phyloP scores from a whole-genome alignment of 2,888 invertebrate species.

The Syrista parreyssii region DNA sequence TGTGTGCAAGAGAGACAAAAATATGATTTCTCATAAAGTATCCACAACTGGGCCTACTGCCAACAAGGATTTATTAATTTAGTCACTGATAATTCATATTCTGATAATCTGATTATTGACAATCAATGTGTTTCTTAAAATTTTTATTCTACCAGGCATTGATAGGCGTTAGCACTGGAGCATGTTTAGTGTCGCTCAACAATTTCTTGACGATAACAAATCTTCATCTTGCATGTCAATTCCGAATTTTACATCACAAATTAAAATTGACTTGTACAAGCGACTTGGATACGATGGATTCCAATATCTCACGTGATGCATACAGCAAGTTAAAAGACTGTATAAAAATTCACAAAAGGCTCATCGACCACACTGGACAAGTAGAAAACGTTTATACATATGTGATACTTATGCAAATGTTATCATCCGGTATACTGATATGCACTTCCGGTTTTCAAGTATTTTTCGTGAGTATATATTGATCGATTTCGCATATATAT shows the following conservation, averaged over 20 bases:
- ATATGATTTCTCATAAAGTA: background rate
- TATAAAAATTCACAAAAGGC: constrained; percentile 25
- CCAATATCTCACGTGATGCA: background rate
- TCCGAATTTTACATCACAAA: constrained; percentile 38
- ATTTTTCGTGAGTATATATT: too few relatives aligned
- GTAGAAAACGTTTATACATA: constrained; percentile 6
- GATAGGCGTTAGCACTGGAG: background rate
- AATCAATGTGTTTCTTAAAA: too few relatives aligned
- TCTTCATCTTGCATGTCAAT: constrained; percentile 38
- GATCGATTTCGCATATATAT: too few relatives aligned
- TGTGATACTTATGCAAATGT: constrained; percentile 12
- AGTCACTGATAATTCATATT: constrained; percentile 14
- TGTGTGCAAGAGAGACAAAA: background rate
- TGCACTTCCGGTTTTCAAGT: background rate
- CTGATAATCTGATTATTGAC: constrained; percentile 14
- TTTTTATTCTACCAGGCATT: too few relatives aligned
- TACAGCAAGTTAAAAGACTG: constrained; percentile 10
- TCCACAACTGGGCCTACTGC: constrained; percentile 35
- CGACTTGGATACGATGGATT: background rate
- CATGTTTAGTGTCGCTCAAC: constrained; percentile 25
- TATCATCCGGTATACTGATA: constrained; percentile 8
- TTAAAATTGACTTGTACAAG: constrained; percentile 23
- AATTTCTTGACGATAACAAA: constrained; percentile 36
- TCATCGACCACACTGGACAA: constrained; percentile 29
- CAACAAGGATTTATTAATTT: constrained; percentile 32